phyloP scores from a whole-genome alignment of 2,888 invertebrate species.

The Stenurella melanura region DNA sequence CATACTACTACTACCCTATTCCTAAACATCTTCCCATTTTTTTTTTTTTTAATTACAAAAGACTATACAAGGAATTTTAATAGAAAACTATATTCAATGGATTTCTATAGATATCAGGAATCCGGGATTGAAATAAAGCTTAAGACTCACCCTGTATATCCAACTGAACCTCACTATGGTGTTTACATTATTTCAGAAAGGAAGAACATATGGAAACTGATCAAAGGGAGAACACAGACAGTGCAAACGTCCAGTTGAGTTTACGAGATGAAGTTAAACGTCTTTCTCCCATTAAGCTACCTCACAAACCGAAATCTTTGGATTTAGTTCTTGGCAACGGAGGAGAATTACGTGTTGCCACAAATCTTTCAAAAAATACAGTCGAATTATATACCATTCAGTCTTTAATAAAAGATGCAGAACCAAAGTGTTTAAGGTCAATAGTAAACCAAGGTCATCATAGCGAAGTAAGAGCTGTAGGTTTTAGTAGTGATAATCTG shows the following conservation, averaged over 20 bases:
- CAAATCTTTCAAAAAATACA: conserved; percentile 83
- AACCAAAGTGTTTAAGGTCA: conserved; percentile 79
- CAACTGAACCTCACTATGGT: background rate
- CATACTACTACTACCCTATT: no score
- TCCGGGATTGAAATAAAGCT: no score
- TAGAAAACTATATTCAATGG: no score
- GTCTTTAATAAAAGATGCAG: conserved; percentile 72
- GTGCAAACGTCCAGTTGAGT: conserved; percentile 70
- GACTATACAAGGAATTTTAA: no score
- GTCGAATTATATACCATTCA: conserved; percentile 82
- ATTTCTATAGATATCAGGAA: no score
- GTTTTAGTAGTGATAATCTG: conserved; percentile 93
- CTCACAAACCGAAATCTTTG: conserved; percentile 83
- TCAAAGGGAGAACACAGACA: conserved; percentile 61
- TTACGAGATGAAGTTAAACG: conserved; percentile 85
- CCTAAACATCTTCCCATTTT: no score
- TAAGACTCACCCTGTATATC: no score
- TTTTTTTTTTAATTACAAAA: no score
- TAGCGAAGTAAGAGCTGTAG: conserved; percentile 89
- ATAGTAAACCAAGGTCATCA: conserved; percentile 89
- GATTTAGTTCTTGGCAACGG: conserved; percentile 83
- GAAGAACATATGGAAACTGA: conserved; percentile 60
- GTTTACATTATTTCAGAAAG: conserved; percentile 56
- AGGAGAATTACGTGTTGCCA: conserved; percentile 81
- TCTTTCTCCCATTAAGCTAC: conserved; percentile 79